Evolutionary conservation across 2,888 invertebrate genomes (phyloP).

Genomic region (Ochropacha duplaris): DNA sequence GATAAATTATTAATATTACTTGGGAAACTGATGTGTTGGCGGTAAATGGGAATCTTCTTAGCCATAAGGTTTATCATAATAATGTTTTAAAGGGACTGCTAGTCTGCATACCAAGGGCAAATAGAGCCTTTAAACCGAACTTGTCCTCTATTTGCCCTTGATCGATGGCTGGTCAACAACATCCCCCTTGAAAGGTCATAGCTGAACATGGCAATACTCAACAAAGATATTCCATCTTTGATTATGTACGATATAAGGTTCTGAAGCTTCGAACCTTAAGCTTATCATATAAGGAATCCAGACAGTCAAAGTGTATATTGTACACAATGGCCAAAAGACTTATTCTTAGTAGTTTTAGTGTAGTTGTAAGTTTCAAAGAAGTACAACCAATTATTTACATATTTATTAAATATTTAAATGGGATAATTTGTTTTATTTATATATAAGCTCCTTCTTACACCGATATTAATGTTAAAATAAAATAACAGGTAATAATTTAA

Average conservation of each 20-base stretch:
- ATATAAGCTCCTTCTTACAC: no score
- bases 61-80: background rate
- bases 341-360: background rate
- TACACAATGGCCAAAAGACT: background rate
- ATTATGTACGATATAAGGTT: no score
- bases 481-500: background rate
- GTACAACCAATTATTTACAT: slow-evolving; percentile 20
- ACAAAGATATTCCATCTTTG: background rate
- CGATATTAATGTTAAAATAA: no score
- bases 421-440: slow-evolving; percentile 10
- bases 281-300: background rate
- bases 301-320: background rate
- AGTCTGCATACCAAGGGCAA: no score
- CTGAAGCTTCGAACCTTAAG: no score
- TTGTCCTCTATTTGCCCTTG: no score
- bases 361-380: slow-evolving; percentile 13
- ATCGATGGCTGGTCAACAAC: no score
- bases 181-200: no score
- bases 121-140: no score
- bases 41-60: background rate
- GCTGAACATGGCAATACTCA: background rate
- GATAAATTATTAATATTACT: background rate
- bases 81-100: background rate
- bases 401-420: slow-evolving; percentile 30
- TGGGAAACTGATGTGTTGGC: background rate